Conservation (phyloP, 2,113 vertebrate genomes). For the Lophura nycthemera region DNA sequence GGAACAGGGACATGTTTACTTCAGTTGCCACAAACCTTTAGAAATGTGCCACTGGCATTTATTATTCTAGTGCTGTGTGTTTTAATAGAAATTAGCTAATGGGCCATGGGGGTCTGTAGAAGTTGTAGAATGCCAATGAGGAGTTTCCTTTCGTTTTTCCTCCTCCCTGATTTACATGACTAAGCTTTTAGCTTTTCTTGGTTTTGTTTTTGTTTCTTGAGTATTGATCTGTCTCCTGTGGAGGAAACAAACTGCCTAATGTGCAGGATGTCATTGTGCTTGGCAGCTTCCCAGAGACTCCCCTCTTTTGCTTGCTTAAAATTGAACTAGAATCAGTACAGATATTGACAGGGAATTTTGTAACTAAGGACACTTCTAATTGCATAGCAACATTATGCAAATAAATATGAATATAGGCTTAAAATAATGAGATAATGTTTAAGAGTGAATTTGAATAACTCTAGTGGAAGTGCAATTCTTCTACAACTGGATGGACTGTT, state of each 20-base stretch:
- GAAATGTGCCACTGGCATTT: constrained; percentile 69
- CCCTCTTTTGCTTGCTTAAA: neutral
- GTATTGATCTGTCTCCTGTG: constrained; percentile 73
- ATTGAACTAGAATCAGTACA: neutral
- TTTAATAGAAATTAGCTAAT: constrained; percentile 74
- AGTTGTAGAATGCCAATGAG: constrained; percentile 76
- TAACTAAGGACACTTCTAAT: neutral
- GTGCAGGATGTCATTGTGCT: constrained; percentile 37
- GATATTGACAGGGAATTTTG: neutral
- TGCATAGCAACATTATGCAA: neutral
- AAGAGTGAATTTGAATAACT: neutral
- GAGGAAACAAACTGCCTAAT: constrained; percentile 76
- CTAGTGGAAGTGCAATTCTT: constrained; percentile 16
- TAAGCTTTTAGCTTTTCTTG: constrained; percentile 74
- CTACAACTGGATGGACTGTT: neutral
- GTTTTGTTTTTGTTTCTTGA: constrained; percentile 73
- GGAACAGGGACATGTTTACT: constrained; percentile 81
- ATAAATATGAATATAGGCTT: neutral
- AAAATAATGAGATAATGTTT: neutral
- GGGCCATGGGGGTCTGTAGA: constrained; percentile 70
- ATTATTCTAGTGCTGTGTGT: constrained; percentile 71
- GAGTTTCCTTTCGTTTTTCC: constrained; percentile 59
- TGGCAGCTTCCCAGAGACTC: constrained; percentile 55
- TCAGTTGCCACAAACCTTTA: constrained; percentile 74
- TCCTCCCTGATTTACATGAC: constrained; percentile 78